Base-by-base conservation (phyloP, 2,888 invertebrate species). In the Thecocarcelia acutangulata region DNA sequence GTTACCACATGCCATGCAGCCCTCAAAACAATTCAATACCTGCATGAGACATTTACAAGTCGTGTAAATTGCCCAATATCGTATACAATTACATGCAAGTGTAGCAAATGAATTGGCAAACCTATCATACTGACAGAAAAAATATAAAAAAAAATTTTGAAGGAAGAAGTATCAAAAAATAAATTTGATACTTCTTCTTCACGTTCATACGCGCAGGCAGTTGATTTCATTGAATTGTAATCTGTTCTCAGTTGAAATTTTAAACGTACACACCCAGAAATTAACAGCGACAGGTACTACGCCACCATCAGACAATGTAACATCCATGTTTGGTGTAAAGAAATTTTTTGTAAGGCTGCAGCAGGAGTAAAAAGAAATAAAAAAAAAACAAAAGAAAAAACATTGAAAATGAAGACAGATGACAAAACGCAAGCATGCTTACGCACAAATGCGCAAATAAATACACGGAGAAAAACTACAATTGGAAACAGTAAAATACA, bases 181-280 rank as follows among this genome's bases (percentile, higher is more conserved):
- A 66, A 59, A 61, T 73, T 33, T 40, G 58, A 40, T 64, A 24
- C 50, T 61, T 63, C 50, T 61, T 63, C 68, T 70, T 54, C 58
- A 68, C 15, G 15, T 64, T 11, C 56, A 86, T 33, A 33, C 40
- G 58, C 86, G 58, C 86, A 86, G 84, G 84, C 66, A 68, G 66
- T 68, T 66, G 66, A 75, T 75, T 75, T 75, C 86, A 87, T 85
- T 76, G 59, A 76, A 52, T 74, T 59, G 66, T 80, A 74, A 74
- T 75, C 75, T 72, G 73, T 77, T 58, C 80, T 78, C 52, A 69
- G 68, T 74, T 81, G 69, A 81, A 74, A 81, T 81, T 81, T 77
- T 74, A 83, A 83, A 80, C 54, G 76, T 79, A 80, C 84, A 84
- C 83, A 84, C 84, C 84, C 84, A 84, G 76, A 83, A 83, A 81